Conservation (phyloP, 2,113 vertebrate genomes). For the Cyanoramphus novaezelandiae region DNA sequence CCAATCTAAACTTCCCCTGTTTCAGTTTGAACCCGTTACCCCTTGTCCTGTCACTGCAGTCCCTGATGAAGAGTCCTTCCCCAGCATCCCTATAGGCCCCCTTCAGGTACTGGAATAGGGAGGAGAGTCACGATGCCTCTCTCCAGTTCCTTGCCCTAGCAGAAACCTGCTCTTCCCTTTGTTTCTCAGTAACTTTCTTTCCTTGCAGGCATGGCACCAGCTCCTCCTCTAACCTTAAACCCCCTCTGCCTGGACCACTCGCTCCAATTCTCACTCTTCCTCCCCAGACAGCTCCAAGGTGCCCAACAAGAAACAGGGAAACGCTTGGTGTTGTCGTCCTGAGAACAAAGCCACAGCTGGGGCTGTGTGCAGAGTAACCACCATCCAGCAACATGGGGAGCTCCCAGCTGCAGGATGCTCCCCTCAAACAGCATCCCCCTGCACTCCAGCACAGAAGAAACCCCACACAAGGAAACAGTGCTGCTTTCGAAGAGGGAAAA, state of each 20-base stretch:
- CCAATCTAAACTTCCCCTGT: no score
- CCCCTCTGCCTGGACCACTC: neutral
- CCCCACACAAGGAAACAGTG: fast-evolving
- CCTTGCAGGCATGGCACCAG: neutral
- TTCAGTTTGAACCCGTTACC: no score
- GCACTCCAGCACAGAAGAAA: neutral
- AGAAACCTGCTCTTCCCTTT: neutral
- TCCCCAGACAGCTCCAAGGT: neutral
- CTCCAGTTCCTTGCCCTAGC: neutral
- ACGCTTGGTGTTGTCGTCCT: neutral
- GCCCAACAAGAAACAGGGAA: neutral
- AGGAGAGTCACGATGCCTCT: neutral
- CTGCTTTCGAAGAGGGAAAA: neutral
- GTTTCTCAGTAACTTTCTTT: neutral
- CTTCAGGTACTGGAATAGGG: neutral
- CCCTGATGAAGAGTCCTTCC: neutral
- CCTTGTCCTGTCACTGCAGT: no score
- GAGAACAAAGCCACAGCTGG: neutral
- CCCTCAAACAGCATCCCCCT: neutral
- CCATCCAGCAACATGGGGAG: neutral
- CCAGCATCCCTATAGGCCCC: neutral
- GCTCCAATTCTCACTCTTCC: neutral
- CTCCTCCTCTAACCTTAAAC: neutral
- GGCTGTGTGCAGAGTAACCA: neutral
- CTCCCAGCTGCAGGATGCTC: neutral